A percentile compares a stretch with the other conserved stretches of the same genome.
Evolutionary conservation across 2,113 vertebrate species (phyloP).

Genomic region (Andinoacara biseriatus): DNA sequence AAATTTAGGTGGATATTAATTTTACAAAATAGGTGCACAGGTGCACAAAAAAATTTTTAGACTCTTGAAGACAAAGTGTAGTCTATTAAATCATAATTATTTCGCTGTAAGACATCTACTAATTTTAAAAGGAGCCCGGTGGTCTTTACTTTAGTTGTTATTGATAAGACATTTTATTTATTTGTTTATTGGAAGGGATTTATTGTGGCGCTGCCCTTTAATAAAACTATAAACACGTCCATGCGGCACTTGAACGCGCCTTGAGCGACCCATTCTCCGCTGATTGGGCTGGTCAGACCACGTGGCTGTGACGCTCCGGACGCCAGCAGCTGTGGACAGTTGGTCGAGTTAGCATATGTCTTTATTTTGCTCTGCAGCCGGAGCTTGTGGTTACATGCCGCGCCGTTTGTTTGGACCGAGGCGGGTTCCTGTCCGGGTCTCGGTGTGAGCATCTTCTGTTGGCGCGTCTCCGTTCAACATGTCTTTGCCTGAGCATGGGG

Average conservation of each 20-base stretch:
- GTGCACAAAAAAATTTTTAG: no score
- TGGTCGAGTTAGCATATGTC: not conserved
- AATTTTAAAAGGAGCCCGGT: no score
- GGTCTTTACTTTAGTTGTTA: no score
- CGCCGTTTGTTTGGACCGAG: not conserved
- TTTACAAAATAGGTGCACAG: no score
- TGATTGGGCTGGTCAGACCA: constrained; percentile 63
- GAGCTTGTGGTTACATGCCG: constrained; percentile 5
- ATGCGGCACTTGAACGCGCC: constrained; percentile 43
- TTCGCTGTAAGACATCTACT: no score
- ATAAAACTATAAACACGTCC: constrained; percentile 7
- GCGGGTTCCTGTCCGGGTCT: constrained; percentile 17
- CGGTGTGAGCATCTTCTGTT: constrained; percentile 10
- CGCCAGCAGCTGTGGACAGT: constrained; percentile 42
- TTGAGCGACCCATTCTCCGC: not conserved
- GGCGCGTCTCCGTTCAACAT: constrained; percentile 46
- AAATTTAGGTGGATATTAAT: no score
- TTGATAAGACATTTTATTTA: no score
- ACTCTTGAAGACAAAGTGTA: no score
- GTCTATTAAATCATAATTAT: no score
- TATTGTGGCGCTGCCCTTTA: not conserved
- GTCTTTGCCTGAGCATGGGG: constrained; percentile 57
- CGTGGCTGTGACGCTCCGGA: constrained; percentile 47
- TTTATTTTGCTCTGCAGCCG: constrained; percentile 1
- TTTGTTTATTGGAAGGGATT: not conserved